Evolutionary conservation across 2,888 invertebrate species (phyloP), one percentile per base, ranked within the genome.

Genomic region (Drosophila melanosoma): DNA sequence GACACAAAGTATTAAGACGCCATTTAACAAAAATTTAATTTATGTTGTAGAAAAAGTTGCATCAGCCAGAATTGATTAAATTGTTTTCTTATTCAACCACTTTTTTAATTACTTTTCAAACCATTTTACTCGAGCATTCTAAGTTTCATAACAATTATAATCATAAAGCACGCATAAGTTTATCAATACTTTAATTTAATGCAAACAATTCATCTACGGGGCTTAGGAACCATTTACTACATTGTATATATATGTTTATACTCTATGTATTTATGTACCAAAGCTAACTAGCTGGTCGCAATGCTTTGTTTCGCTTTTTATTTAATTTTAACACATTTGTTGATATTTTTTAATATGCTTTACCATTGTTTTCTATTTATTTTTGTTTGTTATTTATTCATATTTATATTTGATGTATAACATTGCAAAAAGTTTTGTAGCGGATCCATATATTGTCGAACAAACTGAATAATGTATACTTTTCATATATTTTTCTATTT

Each of bases 401-500:
- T 87, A 63, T 49, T 53, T 66, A 64, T 64, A 51, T 73, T 72
- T 74, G 48, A 74, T 77, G 52, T 67, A 69, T 68, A 65, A 78
- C 83, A 83, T 71, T 70, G 63, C 60, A 79, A 86, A 32, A 71
- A 74, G 40, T 84, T 74, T 75, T 73, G 69, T 86, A 78, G 56
- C 63, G 58, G 66, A 80, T 65, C 61, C 82, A 83, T 74, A 74
- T 85, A 81, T 76, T 85, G 69, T 87, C 79, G 81, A 82, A 87
- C 88, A 85, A 88, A 84, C 82, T 83, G 81, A 91, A 91, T 91
- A 91, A 92, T 91, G 79, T 87, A 86, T 85, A 87, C 87, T 90
- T 88, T 92, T 91, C 90, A 80, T 92, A 90, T 92, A 92, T 92
- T 92, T 91, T 92, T 92, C 91, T 90, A 91, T 90, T 91, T 92